phyloP scores from a whole-genome alignment of 2,113 vertebrate genomes.

The Ellobius talpinus region DNA sequence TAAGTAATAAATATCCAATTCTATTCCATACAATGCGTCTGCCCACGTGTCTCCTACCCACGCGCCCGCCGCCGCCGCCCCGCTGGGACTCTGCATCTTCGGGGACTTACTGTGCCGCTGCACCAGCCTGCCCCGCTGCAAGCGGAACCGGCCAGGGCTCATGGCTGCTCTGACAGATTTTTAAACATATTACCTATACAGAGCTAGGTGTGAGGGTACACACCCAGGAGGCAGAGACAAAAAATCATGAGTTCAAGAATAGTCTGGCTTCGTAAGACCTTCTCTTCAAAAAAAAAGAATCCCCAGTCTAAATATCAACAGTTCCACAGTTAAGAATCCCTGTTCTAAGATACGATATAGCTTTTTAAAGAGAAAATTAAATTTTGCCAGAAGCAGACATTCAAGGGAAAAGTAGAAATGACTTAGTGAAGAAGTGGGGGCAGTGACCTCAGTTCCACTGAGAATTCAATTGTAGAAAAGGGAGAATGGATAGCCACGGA shows the following conservation, averaged over 20 bases:
- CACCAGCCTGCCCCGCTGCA: no score
- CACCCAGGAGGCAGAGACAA: background rate
- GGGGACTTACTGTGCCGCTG: no score
- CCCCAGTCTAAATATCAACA: background rate
- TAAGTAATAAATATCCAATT: no score
- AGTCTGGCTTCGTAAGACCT: background rate
- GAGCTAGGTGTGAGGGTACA: background rate
- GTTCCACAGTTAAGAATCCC: background rate
- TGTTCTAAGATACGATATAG: background rate
- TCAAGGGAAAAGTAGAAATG: background rate
- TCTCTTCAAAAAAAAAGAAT: background rate
- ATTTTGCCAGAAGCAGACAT: slow-evolving; percentile 24
- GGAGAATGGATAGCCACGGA: background rate
- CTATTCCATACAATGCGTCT: no score
- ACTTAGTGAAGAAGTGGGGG: background rate
- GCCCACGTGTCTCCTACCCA: no score
- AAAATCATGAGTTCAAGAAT: background rate
- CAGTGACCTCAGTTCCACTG: background rate
- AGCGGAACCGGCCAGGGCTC: no score
- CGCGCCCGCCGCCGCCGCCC: no score
- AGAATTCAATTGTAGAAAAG: background rate
- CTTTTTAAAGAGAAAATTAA: background rate
- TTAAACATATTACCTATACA: no score
- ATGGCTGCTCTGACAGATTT: no score
- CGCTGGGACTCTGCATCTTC: no score